phyloP scores from a whole-genome alignment of 2,797 vertebrate species.

The Sphaeramia orbicularis region DNA sequence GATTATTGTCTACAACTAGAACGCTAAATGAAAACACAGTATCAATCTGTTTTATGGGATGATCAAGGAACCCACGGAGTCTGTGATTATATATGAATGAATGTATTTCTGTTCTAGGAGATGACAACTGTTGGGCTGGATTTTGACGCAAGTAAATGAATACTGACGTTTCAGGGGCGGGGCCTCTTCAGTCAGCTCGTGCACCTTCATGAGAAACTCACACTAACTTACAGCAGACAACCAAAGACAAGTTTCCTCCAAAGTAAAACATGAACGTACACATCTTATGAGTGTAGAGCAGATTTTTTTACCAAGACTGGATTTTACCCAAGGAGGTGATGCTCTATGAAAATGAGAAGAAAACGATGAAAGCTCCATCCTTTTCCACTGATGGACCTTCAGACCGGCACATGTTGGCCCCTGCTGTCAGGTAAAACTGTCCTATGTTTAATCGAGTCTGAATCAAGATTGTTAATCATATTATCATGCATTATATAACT shows the following conservation, averaged over 20 bases:
- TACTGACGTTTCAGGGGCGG: slow-evolving; percentile 53
- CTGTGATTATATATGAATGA: too few relatives aligned
- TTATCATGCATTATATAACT: too few relatives aligned
- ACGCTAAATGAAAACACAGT: too few relatives aligned
- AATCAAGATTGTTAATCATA: too few relatives aligned
- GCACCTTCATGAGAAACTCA: slow-evolving; percentile 28
- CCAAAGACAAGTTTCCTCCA: not conserved
- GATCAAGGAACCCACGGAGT: too few relatives aligned
- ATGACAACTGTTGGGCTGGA: slow-evolving; percentile 2
- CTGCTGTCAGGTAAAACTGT: slow-evolving; percentile 60
- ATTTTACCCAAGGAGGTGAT: slow-evolving; percentile 35
- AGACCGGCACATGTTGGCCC: not conserved
- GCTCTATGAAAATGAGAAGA: slow-evolving; percentile 46
- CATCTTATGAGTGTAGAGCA: slow-evolving; percentile 6
- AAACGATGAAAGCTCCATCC: slow-evolving; percentile 26
- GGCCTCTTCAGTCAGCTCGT: slow-evolving; percentile 40
- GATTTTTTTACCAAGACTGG: slow-evolving; percentile 12
- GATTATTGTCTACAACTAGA: too few relatives aligned
- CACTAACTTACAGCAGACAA: slow-evolving; percentile 3
- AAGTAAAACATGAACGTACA: not conserved
- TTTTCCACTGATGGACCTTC: slow-evolving; percentile 17
- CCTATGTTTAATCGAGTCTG: not conserved
- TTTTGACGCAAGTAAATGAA: slow-evolving; percentile 3
- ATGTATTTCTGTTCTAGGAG: too few relatives aligned
- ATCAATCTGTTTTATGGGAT: too few relatives aligned